Conservation (phyloP, 2,797 vertebrate genomes). For the Gymnothorax reevesii region DNA sequence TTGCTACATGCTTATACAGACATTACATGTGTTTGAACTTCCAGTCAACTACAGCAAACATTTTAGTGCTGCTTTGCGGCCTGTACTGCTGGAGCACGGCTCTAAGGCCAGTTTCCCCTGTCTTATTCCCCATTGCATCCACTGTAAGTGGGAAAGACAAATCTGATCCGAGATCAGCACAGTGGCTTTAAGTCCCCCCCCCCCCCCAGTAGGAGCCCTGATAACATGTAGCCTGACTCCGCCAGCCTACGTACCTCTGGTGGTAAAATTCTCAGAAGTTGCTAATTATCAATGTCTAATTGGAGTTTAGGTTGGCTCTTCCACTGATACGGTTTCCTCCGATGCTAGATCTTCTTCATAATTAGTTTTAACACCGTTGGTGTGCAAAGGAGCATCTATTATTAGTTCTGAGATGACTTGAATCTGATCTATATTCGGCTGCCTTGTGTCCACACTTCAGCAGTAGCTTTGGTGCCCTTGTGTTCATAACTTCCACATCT, state of each 20-base stretch:
- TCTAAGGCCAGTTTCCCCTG: too few species aligned
- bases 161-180: too few species aligned
- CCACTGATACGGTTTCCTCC: neutral
- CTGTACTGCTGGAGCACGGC: too few species aligned
- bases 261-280: neutral
- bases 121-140: too few species aligned
- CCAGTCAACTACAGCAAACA: neutral
- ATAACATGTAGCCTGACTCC: too few species aligned
- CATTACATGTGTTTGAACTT: neutral
- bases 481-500: neutral
- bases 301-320: neutral
- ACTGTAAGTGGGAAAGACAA: too few species aligned
- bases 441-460: neutral
- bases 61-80: neutral
- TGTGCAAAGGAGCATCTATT: conserved; percentile 4
- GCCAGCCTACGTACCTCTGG: too few species aligned
- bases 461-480: neutral
- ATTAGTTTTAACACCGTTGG: neutral
- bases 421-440: neutral
- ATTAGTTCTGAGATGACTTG: neutral
- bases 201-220: too few species aligned
- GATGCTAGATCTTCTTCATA: neutral
- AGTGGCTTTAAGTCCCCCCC: too few species aligned
- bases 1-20: neutral
- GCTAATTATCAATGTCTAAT: neutral